Base-by-base conservation (phyloP, 2,888 invertebrate genomes). In the Microctonus hyperodae region DNA sequence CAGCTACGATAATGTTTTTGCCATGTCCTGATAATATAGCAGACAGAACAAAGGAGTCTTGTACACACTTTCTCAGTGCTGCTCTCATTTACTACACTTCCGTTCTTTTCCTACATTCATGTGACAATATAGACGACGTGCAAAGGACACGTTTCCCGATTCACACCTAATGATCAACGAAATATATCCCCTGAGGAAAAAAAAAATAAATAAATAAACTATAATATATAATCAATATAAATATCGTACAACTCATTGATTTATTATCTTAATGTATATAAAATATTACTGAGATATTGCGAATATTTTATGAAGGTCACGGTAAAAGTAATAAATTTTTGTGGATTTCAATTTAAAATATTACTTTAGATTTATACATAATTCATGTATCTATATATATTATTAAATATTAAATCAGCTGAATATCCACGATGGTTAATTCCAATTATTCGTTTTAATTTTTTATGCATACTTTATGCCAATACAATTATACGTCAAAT, bases 381-480 rank as follows among this genome's bases (percentile, higher is more conserved):
- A 25, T 10, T 25, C 9, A 28, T 28, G 28, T 13, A 53, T 13
- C 25, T 28, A 3, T 53, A 9, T 55, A 1, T 33, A 16, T 33
- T 9, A n/a, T 33, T 55, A 9, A 31, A 51, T 13, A 16, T 13
- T 10, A 10, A 55, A 28, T 33, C 28, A 53, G 9, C 33, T 3
- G 7, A 55, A 16, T n/a, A 55, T n/a, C 33, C n/a, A 16, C 31
- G 55, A 31, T 33, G 16, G 33, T 31, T 28, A 31, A 33, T 16
- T 55, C 20, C 55, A 55, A 55, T 28, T 33, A 55, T 16, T 10
- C 3, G 31, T 5, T 44, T 53, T 55, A 55, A 55, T 55, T 55
- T 55, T 28, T 20, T 16, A 55, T 55, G 55, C 55, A 55, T 33
- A 55, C n/a, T 55, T 55, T 55, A 33, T 55, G 16, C 31, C 33